These are phyloP conservation scores for Coenonympha glycerion DNA, from an alignment of 2,888 invertebrate genomes.

Conservation along the genomic window DNA sequence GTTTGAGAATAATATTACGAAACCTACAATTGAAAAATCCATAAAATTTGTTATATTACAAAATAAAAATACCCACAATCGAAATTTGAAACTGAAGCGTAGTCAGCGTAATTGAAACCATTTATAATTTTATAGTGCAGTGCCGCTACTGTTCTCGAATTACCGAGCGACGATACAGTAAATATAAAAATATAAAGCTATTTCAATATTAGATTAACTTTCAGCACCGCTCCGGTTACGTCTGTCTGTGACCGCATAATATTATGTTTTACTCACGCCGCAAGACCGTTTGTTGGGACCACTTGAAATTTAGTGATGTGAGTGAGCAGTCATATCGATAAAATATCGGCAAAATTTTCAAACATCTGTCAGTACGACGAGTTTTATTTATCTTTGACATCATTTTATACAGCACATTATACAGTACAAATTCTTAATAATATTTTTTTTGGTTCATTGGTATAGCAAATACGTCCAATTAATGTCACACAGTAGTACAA, in stretches of 20 bases:
- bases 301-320: constrained; percentile 53
- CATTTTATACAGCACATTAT: too few species aligned
- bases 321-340: constrained; percentile 9
- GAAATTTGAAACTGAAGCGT: constrained; percentile 7
- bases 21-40: too few species aligned
- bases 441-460: too few species aligned
- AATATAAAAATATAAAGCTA: constrained; percentile 22
- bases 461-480: too few species aligned
- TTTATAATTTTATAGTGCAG: constrained; percentile 3
- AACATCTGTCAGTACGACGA: neutral
- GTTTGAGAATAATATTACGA: too few species aligned
- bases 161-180: constrained; percentile 15
- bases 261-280: constrained; percentile 70
- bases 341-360: neutral
- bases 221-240: constrained; percentile 53
- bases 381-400: too few species aligned
- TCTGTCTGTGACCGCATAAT: constrained; percentile 61
- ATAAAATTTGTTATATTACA: neutral
- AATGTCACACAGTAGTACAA: too few species aligned
- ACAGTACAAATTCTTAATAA: too few species aligned
- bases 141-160: constrained; percentile 22
- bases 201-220: constrained; percentile 69
- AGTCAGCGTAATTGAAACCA: constrained; percentile 10
- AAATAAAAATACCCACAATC: neutral
- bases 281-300: constrained; percentile 69